Evolutionary conservation across 2,888 invertebrate genomes (phyloP).

Genomic region (Rhynchonema sp.): DNA sequence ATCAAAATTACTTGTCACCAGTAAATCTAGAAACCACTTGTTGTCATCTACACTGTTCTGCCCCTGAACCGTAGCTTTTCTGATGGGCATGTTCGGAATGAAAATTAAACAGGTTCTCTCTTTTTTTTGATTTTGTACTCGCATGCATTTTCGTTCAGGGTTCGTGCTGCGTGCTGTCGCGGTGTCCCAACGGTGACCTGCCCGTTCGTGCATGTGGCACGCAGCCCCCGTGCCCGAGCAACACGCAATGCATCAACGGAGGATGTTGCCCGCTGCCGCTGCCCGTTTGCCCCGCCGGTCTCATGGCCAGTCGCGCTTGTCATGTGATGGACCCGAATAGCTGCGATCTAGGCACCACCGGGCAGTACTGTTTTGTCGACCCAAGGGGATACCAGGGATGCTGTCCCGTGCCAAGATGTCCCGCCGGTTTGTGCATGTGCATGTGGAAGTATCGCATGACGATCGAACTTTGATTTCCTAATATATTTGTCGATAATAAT

Average conservation of each 20-base stretch:
- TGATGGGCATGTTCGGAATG: too few relatives aligned
- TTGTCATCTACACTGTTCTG: too few relatives aligned
- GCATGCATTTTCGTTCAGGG: background rate
- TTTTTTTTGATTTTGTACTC: too few relatives aligned
- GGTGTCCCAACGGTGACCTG: background rate
- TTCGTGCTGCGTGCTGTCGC: background rate
- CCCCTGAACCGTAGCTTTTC: too few relatives aligned
- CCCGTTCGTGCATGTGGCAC: background rate
- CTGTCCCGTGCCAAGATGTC: background rate
- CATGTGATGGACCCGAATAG: background rate
- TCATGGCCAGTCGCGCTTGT: background rate
- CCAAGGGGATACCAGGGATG: background rate
- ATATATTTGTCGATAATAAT: too few relatives aligned
- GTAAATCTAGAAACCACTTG: too few relatives aligned
- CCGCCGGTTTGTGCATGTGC: background rate
- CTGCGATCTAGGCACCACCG: background rate
- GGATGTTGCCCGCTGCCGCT: background rate
- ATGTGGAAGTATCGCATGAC: background rate
- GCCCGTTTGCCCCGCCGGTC: background rate
- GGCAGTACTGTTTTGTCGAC: background rate
- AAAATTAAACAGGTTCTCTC: too few relatives aligned
- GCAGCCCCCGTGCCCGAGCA: background rate
- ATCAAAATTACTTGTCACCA: too few relatives aligned
- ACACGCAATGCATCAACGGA: background rate
- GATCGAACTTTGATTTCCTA: too few relatives aligned